Percentiles rank a stretch among this genome's conserved stretches.
phyloP scores from a whole-genome alignment of 1,140 invertebrate species.

The Eupristina koningsbergeri region DNA sequence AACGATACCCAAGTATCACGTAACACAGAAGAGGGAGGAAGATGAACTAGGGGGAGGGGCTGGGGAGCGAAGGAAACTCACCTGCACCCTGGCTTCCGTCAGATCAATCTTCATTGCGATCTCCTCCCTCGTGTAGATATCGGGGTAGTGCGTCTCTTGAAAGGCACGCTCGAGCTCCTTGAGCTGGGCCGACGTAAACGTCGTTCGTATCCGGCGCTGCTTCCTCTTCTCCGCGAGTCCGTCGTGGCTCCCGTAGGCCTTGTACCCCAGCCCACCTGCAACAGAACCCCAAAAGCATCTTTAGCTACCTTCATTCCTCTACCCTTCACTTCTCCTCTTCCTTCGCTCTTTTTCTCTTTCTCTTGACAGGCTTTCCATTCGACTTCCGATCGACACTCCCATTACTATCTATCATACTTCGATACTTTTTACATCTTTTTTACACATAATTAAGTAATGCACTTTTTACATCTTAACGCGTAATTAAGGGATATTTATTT shows the following conservation, averaged over 20 bases:
- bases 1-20: conserved; percentile 34
- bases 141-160: conserved; percentile 98
- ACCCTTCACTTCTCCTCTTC: not conserved
- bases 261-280: conserved; percentile 87
- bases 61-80: conserved; percentile 74
- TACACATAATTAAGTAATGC: too few relatives aligned
- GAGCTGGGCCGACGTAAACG: conserved; percentile 95
- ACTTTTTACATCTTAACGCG: too few relatives aligned
- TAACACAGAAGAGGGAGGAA: not conserved
- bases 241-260: conserved; percentile 89
- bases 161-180: conserved; percentile 97
- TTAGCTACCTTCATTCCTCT: not conserved
- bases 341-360: not conserved
- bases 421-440: too few relatives aligned
- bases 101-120: conserved; percentile 98
- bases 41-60: too few relatives aligned
- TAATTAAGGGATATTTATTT: too few relatives aligned
- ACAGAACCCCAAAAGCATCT: too few relatives aligned
- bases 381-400: too few relatives aligned
- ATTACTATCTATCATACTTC: too few relatives aligned
- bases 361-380: too few relatives aligned
- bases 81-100: conserved; percentile 98
- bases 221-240: conserved; percentile 92
- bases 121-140: conserved; percentile 99
- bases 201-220: conserved; percentile 94